phyloP scores from a whole-genome alignment of 2,888 invertebrate species.

The Apamea crenata region DNA sequence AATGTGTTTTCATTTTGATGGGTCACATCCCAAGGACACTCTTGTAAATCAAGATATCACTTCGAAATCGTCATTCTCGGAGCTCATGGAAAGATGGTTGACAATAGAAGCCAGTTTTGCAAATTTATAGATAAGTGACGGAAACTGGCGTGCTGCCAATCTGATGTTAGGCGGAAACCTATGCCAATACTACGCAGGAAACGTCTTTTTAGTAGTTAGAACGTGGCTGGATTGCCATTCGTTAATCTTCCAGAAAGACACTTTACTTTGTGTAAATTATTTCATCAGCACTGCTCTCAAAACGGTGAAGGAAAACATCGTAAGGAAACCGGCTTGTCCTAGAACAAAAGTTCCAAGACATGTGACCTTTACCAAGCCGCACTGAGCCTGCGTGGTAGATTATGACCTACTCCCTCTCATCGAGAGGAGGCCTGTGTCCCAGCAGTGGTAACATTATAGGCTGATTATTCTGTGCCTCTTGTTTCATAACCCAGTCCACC shows the following conservation, averaged over 20 bases:
- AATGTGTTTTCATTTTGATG: no score
- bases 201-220: not conserved
- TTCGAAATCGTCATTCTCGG: not conserved
- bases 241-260: not conserved
- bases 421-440: not conserved
- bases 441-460: not conserved
- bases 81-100: not conserved
- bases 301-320: not conserved
- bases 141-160: constrained; percentile 27
- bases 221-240: not conserved
- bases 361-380: not conserved
- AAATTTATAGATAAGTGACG: not conserved
- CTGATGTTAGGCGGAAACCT: constrained; percentile 18
- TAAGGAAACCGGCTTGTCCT: no score
- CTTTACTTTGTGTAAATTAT: not conserved
- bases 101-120: constrained; percentile 13
- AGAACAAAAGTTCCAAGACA: not conserved
- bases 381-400: not conserved
- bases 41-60: no score
- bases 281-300: not conserved
- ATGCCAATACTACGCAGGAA: constrained; percentile 21
- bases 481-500: not conserved
- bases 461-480: not conserved
- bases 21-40: no score
- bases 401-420: not conserved